Evolutionary conservation across 2,888 invertebrate species (phyloP), one percentile per base, ranked within the genome.

Genomic region (Lordiphosa fenestrarum): DNA sequence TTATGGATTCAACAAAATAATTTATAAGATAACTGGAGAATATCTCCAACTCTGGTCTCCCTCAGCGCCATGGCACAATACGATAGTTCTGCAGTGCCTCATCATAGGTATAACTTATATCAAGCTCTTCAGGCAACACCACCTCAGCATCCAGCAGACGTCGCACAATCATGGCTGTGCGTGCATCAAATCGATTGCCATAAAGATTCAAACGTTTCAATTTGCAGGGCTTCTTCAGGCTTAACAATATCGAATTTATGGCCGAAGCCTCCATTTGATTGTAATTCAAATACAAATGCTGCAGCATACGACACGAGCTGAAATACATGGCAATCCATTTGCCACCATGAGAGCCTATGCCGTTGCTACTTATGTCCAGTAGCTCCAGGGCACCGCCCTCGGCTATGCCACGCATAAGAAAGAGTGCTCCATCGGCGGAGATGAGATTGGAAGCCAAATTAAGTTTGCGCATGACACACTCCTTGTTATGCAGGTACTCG

Each of bases 271-370:
- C 69, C 37, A 90, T 89, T 0, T 63, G 46, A 63, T 89, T 89
- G 47, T 81, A 52, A 1, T 77, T 69, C 3, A 89, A 67, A 48
- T 86, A 73, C 13, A 89, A 48, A n/a, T 72, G 60, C 37, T 73
- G 62, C 15, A 89, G 62, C 53, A 62, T 66, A n/a, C 19, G 52
- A 33, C 87, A 82, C 2, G 74, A 66, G 37, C 73, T 73, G 6
- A 88, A 52, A 33, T 82, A 80, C 36, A 74, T 82, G 9, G 88
- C 84, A 19, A 89, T 69, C 42, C 83, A 68, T n/a, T 83, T 74
- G 10, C 88, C 89, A 19, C 89, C 90, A 54, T 84, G 81, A 0
- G 69, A 54, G 0, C 88, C 86, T 50, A 89, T 64, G 4, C 69
- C 46, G 40, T 88, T 88, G 36, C 75, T 52, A 6, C 84, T 80